These are phyloP conservation scores for Netelia inedita DNA, from an alignment of 2,888 invertebrate genomes.

Conservation along the genomic window DNA sequence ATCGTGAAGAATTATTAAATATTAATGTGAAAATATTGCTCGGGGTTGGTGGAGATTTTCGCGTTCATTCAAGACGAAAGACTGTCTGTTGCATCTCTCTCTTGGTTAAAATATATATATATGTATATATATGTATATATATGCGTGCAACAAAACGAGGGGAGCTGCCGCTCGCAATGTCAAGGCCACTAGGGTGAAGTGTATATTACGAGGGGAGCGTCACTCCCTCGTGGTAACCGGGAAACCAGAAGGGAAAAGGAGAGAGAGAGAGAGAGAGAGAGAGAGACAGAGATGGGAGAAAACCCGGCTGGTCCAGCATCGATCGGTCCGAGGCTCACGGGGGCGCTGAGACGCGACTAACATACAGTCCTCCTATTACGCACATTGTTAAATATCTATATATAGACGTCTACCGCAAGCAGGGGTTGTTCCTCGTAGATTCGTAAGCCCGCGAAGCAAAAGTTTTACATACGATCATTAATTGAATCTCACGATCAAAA, in stretches of 20 bases:
- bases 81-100: constrained; percentile 24
- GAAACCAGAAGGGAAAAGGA: constrained; percentile 37
- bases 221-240: constrained; percentile 52
- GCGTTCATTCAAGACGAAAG: background rate
- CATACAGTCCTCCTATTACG: constrained; percentile 3
- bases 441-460: background rate
- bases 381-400: background rate
- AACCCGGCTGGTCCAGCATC: constrained; percentile 71
- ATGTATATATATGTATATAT: constrained; percentile 21
- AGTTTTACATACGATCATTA: background rate
- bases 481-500: background rate
- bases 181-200: constrained; percentile 75
- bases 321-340: constrained; percentile 62
- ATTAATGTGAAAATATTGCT: too few relatives aligned
- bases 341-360: constrained; percentile 16
- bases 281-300: constrained; percentile 47
- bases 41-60: constrained; percentile 12
- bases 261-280: constrained; percentile 24
- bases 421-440: constrained; percentile 30
- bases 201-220: constrained; percentile 68
- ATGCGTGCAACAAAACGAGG: constrained; percentile 30
- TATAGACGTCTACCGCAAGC: background rate
- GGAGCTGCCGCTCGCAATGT: constrained; percentile 72
- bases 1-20: too few relatives aligned
- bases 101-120: constrained; percentile 14